Evolutionary conservation across 2,113 vertebrate species (phyloP), one percentile per base, ranked within the genome.

Genomic region (Planiliza haematocheilus): DNA sequence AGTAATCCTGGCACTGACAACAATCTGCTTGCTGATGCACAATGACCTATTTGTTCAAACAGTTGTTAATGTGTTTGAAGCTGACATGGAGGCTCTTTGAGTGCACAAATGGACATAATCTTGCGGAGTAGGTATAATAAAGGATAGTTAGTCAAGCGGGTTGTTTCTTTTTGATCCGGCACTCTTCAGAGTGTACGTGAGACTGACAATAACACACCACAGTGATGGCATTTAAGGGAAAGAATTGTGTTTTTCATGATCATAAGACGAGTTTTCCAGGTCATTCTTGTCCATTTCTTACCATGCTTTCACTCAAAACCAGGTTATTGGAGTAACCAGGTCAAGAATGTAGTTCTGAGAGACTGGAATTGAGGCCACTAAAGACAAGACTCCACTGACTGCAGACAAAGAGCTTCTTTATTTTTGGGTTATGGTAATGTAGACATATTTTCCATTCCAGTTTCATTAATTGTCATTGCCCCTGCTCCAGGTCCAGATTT

Each of bases 311-410:
- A 53, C 42, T 39, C 34, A 66, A 79, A 85, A 74, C 38, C 71
- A 79, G 65, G 77, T 86, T 87, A 82, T 46, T 68, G 45, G 66
- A 72, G 59, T 30, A 76, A 82, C 14, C 45, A 56, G 76, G 73
- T 70, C 70, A 75, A 58, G 49, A 62, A 63, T 58, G 36, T 65
- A 48, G 59, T 38, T 70, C 24, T 53, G 16, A n/a, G 37, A 64
- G 16, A 63, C 53, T 61, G 21, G 60, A 84, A 72, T 55, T 48
- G 53, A 79, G 77, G 70, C 58, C 73, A 68, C 17, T 21, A 21
- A 61, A 45, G 13, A 24, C 38, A 3, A 77, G 21, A 48, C 30
- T 37, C 48, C 11, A 34, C 16, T 30, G 24, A 39, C 13, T 30
- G 10, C 11, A 36, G 46, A 59, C 24, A 52, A 50, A 75, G 41